Base-by-base conservation (phyloP, 1,140 invertebrate genomes). In the Panulirus ornatus region DNA sequence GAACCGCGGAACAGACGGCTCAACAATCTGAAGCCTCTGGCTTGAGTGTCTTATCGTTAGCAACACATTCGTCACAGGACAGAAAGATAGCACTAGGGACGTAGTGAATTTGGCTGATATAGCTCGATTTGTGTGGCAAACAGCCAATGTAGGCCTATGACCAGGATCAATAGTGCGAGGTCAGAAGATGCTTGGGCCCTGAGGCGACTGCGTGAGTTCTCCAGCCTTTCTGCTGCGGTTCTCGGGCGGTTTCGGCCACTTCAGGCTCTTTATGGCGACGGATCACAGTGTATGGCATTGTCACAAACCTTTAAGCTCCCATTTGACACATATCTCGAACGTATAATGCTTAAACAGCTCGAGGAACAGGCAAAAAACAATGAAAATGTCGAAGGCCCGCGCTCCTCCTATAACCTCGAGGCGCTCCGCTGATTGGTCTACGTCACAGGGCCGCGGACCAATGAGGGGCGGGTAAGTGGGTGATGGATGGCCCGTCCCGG, bases 341-440 rank as follows among this genome's bases (percentile, higher is more conserved):
- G 66, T 83, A 83, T 73, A 89, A 75, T 73, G 79, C 38, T 89
- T 82, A 76, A 83, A 84, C n/a, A 89, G 70, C 34, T 71, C 79
- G 73, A 27, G 40, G 38, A 82, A 73, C 79, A 89, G 63, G 88
- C 76, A 70, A 88, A 88, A 89, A 83, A 83, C 88, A 83, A 83
- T 76, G 58, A 83, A 89, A 84, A 38, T 88, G 76, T 89, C 66
- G 70, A 84, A 89, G 88, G 88, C 88, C 73, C 88, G 81, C 71
- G 88, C 88, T 89, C 88, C 88, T 89, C 88, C 88, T 89, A 89
- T 89, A 89, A 89, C 81, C 88, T 71, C 16, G 66, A 89, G 81
- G 79, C 79, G 78, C 58, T 75, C 19, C 88, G 88, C 88, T 84
- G 88, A 89, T 89, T 89, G 88, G 88, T 75, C 88, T 75, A 76